Conservation (phyloP, 2,888 invertebrate species). For the Calephelis perditalis region DNA sequence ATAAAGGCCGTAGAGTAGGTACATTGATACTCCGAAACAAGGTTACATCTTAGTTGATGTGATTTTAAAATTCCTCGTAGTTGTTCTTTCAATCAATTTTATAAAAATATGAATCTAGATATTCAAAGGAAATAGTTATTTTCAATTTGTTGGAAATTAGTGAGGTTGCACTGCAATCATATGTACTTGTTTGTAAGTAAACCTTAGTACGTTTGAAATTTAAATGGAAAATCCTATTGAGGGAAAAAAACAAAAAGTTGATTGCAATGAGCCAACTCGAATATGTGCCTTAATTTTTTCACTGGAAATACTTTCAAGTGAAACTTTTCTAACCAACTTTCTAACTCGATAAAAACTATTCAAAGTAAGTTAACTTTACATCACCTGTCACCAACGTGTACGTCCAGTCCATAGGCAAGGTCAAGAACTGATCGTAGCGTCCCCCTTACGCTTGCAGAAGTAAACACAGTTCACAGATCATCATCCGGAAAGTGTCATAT, state of each 20-base stretch:
- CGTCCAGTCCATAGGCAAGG: constrained; percentile 50
- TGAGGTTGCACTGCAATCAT: too few relatives aligned
- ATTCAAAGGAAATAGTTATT: neutral
- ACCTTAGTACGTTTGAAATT: too few relatives aligned
- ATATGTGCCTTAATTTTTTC: constrained; percentile 21
- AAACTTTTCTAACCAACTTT: constrained; percentile 71
- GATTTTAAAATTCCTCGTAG: constrained; percentile 40
- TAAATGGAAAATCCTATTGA: too few relatives aligned
- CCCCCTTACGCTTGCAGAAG: constrained; percentile 58
- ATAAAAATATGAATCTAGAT: constrained; percentile 16
- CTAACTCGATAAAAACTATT: constrained; percentile 48
- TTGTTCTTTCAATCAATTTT: constrained; percentile 33
- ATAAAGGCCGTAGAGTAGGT: constrained; percentile 26
- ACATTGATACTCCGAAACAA: constrained; percentile 37
- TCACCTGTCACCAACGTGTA: constrained; percentile 46
- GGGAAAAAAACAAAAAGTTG: neutral
- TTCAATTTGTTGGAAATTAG: too few relatives aligned
- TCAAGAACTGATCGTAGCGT: constrained; percentile 53
- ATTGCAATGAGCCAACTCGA: neutral
- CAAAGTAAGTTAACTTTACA: constrained; percentile 58
- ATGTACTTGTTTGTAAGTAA: too few relatives aligned
- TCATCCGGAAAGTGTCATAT: constrained; percentile 61
- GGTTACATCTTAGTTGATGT: constrained; percentile 39
- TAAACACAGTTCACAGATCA: constrained; percentile 73
- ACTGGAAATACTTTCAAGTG: constrained; percentile 41